Base-by-base conservation (phyloP, 1,140 invertebrate genomes). In the Linepithema humile region DNA sequence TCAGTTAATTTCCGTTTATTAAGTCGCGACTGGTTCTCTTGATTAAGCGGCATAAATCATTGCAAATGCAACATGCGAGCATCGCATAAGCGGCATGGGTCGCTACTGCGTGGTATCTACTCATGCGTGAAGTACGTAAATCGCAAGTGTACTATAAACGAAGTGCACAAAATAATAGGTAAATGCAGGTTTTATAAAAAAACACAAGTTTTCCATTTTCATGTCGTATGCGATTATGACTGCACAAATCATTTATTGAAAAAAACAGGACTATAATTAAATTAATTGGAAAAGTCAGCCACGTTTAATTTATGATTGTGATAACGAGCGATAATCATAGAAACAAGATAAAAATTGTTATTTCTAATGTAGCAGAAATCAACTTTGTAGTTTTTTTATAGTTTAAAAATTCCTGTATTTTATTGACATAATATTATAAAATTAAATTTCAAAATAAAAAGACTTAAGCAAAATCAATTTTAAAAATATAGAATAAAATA, bases 1-100 rank as follows among this genome's bases (percentile, higher is more conserved):
- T 70, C 75, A 43, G 75, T 17, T 80, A 80, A 80, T 80, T 45
- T 53, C 75, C 70, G 70, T 40, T 70, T 48, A 80, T 80, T 80
- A 70, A 80, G 35, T 53, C 43, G 32, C 59, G 38, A 77, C 64
- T 77, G 43, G 60, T 65, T 77, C 60, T n/a, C n/a, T 45, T 9
- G 10, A 70, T 70, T 69, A 64, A 69, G 26, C 32, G 12, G 23
- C 26, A 80, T 69, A 48, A 80, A 70, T 80, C 75, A 80, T 12
- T 55, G 23, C 35, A 29, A 80, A 35, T 77, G 59, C 40, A 77
- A 77, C 15, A n/a, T 15, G 75, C 35, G 64, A 80, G n/a, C 32
- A 48, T 12, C 26, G n/a, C n/a, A 80, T 57, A 55, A 80, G 70
- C 23, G 45, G 23, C 9, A 78, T 23, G 17, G 12, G 40, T 78